Base-by-base conservation (phyloP, 2,113 vertebrate genomes). In the Tragelaphus strepsiceros region DNA sequence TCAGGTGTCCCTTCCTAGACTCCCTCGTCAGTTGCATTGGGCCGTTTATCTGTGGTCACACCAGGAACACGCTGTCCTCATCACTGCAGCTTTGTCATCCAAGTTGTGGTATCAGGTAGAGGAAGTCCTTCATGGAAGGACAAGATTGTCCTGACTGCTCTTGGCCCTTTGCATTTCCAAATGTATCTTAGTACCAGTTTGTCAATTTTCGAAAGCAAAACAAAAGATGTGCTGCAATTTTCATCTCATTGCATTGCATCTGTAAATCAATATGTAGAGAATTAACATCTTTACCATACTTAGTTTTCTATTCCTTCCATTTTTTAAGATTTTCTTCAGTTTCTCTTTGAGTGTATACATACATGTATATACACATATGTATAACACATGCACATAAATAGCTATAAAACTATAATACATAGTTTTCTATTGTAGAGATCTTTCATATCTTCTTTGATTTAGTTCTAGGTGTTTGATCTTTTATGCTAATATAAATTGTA, bases 401-500 rank as follows among this genome's bases (percentile, higher is more conserved):
- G 56, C 81, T 80, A 4, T 81, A 67, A 88, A 78, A 30, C 26
- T 49, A 2, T 15, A 17, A 15, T 16, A 4, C 46, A 4, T 32
- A 26, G 2, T 78, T 91, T 93, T 74, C 15, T 90, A 14, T 35
- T 56, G 2, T n/a, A 58, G 62, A 82, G 14, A 35, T 30, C 19
- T 51, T 61, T 84, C 82, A 14, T 58, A 39, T 61, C 64, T 71
- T 86, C 19, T 89, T 91, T 30, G 28, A 3, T 81, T 74, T 81
- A 30, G 12, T 74, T 94, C 10, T 74, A 74, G 21, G 53, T 96
- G 30, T 81, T 88, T 91, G 58, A 83, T 59, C 87, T 87, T 91
- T 95, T 80, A 77, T 56, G 62, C 74, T 51, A n/a, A 26, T 64
- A 11, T 78, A 46, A 71, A 43, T 88, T 22, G 9, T 78, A 10